Base-by-base conservation (phyloP, 2,113 vertebrate species). In the Eurystomus gularis region DNA sequence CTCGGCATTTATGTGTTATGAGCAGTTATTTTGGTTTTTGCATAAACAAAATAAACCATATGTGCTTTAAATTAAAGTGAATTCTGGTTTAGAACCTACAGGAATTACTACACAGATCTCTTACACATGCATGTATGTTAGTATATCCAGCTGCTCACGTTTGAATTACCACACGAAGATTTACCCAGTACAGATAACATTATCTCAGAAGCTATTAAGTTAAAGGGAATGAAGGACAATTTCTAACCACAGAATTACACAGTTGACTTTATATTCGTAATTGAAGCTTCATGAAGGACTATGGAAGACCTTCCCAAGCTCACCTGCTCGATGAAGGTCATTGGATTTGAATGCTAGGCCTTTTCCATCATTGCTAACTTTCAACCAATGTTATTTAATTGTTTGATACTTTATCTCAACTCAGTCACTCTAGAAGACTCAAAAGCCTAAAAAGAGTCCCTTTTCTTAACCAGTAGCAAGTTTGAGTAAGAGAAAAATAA, bases 291-390 rank as follows among this genome's bases (percentile, higher is more conserved):
- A 29, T 3, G 17, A 77, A 82, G 33, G 64, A 82, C 29, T 40
- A 25, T 3, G 9, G 24, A 75, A 86, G 29, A 60, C 35, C 44
- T 80, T 87, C 5, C 21, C 25, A 80, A 80, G 58, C n/a, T 83
- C 37, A 3, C 5, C 57, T 88, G 82, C 79, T 54, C 66, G 37
- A 73, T 24, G 54, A 85, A 76, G 24, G 49, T 31, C 54, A 73
- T 26, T 65, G 24, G 31, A 66, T 93, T 93, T 54, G 37, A 88
- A 77, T 1, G 5, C 6, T 37, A n/a, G 31, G 46, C 37, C 21
- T 95, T 85, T 82, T 73, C 25, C n/a, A 66, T 42, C 31, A 28
- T 73, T 73, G 33, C 29, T 83, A 64, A 73, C 65, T 88, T 93
- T 83, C 68, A 70, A 39, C 52, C 37, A 54, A 54, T 77, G 37